Conservation (phyloP, 2,888 invertebrate genomes). For the Syritta pipiens region DNA sequence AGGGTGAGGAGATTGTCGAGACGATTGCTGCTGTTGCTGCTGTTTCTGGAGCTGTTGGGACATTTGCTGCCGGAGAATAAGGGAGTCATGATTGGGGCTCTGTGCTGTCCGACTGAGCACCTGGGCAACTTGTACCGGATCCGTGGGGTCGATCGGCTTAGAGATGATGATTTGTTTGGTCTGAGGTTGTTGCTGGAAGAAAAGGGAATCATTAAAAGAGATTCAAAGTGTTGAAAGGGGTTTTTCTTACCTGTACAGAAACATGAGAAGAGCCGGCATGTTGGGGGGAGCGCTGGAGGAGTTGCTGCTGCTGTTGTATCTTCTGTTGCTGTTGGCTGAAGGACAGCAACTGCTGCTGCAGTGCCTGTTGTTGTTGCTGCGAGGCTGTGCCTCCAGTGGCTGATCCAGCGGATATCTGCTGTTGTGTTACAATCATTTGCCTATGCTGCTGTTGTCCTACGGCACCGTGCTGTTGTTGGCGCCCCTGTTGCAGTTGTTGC, state of each 20-base stretch:
- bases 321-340: conserved; percentile 72
- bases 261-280: conserved; percentile 29
- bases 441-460: conserved; percentile 56
- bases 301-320: conserved; percentile 60
- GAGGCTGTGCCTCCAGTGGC: conserved; percentile 72
- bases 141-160: conserved; percentile 78
- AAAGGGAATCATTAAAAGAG: not conserved
- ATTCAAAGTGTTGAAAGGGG: not conserved
- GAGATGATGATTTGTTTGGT: conserved; percentile 71
- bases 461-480: conserved; percentile 71
- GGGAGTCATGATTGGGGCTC: conserved; percentile 77
- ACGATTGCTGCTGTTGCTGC: conserved; percentile 72
- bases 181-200: conserved; percentile 73
- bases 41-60: conserved; percentile 75
- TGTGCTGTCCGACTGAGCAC: conserved; percentile 77
- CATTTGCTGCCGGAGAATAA: conserved; percentile 77
- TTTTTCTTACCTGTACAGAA: conserved; percentile 40
- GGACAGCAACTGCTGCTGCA: conserved; percentile 76
- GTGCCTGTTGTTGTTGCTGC: conserved; percentile 75
- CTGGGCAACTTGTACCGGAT: conserved; percentile 78
- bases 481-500: conserved; percentile 74
- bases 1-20: conserved; percentile 54
- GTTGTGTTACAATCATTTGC: conserved; percentile 63
- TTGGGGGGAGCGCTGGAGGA: conserved; percentile 54
- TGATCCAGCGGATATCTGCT: conserved; percentile 71